These are phyloP conservation scores for Metridium senile DNA, from an alignment of 92 coral and sea anemone species.

Conservation along the genomic window DNA sequence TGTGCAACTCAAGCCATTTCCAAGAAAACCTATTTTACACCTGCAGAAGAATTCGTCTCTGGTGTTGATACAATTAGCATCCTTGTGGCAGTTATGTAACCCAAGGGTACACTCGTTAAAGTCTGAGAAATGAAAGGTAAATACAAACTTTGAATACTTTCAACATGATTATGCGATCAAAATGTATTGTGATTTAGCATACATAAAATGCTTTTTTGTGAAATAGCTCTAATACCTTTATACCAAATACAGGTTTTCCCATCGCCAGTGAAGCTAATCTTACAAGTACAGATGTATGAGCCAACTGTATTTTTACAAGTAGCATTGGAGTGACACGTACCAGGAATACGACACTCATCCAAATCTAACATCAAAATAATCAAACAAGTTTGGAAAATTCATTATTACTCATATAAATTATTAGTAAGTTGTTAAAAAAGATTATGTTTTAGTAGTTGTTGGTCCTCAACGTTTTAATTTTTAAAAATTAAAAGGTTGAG, in stretches of 20 bases:
- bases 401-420: no score
- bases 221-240: no score
- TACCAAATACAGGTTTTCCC: conserved; percentile 80
- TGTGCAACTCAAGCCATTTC: conserved; percentile 68
- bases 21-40: conserved; percentile 77
- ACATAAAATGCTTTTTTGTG: no score
- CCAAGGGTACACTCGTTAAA: conserved; percentile 74
- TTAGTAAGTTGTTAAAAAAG: no score
- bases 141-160: no score
- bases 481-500: no score
- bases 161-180: no score
- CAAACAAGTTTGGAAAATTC: no score
- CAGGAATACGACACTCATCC: conserved; percentile 68
- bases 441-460: no score
- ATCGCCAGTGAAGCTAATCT: conserved; percentile 76
- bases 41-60: conserved; percentile 65
- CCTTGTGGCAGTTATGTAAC: conserved; percentile 73
- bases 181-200: no score
- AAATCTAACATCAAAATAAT: conserved; percentile 55
- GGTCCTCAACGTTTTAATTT: no score
- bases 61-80: conserved; percentile 74
- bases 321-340: conserved; percentile 77
- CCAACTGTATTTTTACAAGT: conserved; percentile 81
- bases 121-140: conserved; percentile 42
- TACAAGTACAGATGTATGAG: conserved; percentile 79